phyloP scores from a whole-genome alignment of 2,888 invertebrate species.

The Synergus japonicus region DNA sequence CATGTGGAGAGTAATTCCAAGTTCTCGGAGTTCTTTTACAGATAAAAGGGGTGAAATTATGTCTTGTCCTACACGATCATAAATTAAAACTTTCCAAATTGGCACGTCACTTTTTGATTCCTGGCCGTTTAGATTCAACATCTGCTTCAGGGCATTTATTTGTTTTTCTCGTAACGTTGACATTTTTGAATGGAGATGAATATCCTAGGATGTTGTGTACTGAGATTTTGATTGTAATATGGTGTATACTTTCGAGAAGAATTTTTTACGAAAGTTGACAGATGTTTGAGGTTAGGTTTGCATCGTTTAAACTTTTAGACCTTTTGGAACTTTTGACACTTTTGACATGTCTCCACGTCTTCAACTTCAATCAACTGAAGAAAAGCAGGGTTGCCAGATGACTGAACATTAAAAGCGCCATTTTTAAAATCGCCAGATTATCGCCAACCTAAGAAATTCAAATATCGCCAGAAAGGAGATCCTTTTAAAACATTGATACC shows the following conservation, averaged over 20 bases:
- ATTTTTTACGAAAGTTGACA: constrained; percentile 21
- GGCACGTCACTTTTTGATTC: constrained; percentile 90
- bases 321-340: constrained; percentile 11
- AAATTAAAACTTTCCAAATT: constrained; percentile 97
- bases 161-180: constrained; percentile 85
- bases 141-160: constrained; percentile 95
- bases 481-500: too few relatives aligned
- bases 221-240: neutral
- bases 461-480: too few relatives aligned
- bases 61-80: constrained; percentile 97
- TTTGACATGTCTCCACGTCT: constrained; percentile 23
- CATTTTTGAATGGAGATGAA: constrained; percentile 78
- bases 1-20: constrained; percentile 98
- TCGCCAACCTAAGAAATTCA: too few relatives aligned
- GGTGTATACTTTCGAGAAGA: neutral
- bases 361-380: neutral
- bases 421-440: too few relatives aligned
- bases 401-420: too few relatives aligned
- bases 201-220: neutral
- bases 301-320: neutral
- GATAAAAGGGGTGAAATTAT: constrained; percentile 98
- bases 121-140: constrained; percentile 94
- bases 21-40: constrained; percentile 95
- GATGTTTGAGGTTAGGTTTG: constrained; percentile 28
- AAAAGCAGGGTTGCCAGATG: too few relatives aligned